Percentiles rank a stretch among this genome's conserved stretches.
phyloP scores from a whole-genome alignment of 2,888 invertebrate genomes.

The Clistopyga incitator region DNA sequence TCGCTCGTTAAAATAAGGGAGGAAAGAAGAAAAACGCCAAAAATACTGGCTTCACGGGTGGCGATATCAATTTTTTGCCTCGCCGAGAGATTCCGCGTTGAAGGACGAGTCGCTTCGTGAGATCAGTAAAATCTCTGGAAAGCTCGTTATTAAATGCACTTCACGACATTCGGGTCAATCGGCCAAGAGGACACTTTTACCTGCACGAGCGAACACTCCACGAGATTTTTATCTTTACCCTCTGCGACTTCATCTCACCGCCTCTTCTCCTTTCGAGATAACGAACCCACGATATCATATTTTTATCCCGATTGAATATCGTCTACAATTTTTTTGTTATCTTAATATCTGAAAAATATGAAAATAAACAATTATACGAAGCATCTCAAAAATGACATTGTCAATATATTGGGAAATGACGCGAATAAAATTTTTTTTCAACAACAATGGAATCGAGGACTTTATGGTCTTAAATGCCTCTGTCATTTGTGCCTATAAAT shows the following conservation, averaged over 20 bases:
- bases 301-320: too few species aligned
- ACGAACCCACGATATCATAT: too few species aligned
- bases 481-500: too few species aligned
- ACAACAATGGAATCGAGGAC: too few species aligned
- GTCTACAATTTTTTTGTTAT: too few species aligned
- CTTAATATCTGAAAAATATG: too few species aligned
- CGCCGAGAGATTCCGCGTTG: background rate
- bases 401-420: too few species aligned
- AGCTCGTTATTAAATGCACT: conserved; percentile 24
- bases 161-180: conserved; percentile 36
- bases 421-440: too few species aligned
- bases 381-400: too few species aligned
- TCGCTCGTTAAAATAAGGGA: conserved; percentile 17
- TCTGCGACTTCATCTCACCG: background rate
- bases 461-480: too few species aligned
- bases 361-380: too few species aligned
- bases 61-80: background rate
- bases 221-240: conserved; percentile 44
- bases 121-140: background rate
- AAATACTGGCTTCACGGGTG: conserved; percentile 7
- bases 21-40: conserved; percentile 8
- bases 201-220: conserved; percentile 18
- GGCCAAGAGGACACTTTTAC: conserved; percentile 23
- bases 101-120: background rate
- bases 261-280: background rate